Evolutionary conservation across 2,113 vertebrate genomes (phyloP), one percentile per base, ranked within the genome.

Genomic region (Odontophorus gujanensis): DNA sequence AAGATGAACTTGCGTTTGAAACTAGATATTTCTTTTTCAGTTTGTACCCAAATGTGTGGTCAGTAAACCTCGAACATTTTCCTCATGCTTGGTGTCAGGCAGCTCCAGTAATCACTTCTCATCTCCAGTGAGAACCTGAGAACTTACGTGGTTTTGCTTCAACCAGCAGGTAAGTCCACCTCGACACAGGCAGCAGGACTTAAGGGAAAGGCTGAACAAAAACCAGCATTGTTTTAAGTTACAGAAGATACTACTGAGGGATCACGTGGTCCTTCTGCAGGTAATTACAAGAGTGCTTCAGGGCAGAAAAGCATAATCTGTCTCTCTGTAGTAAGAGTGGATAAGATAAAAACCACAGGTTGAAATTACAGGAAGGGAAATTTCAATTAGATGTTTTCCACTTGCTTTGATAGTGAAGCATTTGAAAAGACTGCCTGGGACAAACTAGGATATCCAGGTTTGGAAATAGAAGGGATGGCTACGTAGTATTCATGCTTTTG

Each of bases 311-410:
- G 42, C 7, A 7, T 94, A 87, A 82, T 87, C 67, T 92, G n/a
- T 96, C 87, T 91, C 40, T 66, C 16, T 79, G 65, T 48, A 40
- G 12, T 55, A 11, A 1, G 12, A 16, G 40, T 45, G 40, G 40
- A 62, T 79, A 82, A 89, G 24, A 76, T 80, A 92, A 89, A 91
- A 2, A 3, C 74, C 85, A 59, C 53, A 69, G 40, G 36, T 55
- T 92, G 87, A 89, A 95, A 92, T 92, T 95, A 89, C 53, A 91
- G 71, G 71, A 87, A 89, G 9, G 40, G 40, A 94, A 89, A 96
- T 82, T 73, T 89, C 69, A 32, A 84, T 77, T 66, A 85, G 81
- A 80, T 80, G 24, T 80, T 89, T 91, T 87, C 71, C 59, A 85
- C 26, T 87, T 81, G 32, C 74, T 85, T 73, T 85, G 58, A 76